A percentile compares a stretch with the other conserved stretches of the same genome.
Evolutionary conservation across 2,113 vertebrate genomes (phyloP).

Genomic region (Anoura caudifer): DNA sequence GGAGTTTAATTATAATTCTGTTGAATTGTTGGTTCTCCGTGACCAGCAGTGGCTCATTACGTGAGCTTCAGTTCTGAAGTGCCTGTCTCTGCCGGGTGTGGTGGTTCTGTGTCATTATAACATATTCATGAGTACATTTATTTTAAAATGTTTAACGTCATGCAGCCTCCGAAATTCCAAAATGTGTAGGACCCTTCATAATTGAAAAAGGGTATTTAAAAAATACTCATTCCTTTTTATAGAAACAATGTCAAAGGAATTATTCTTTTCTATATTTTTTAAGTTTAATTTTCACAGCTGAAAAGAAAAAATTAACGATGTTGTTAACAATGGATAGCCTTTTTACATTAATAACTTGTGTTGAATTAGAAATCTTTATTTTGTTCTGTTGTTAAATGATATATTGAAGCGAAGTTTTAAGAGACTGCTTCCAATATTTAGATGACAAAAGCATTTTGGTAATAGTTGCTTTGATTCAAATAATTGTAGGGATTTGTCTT

Average conservation of each 20-base stretch:
- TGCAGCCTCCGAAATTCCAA: slow-evolving; percentile 14
- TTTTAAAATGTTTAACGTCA: slow-evolving; percentile 1
- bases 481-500: slow-evolving; percentile 27
- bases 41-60: not conserved
- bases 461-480: not conserved
- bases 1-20: not conserved
- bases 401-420: not conserved
- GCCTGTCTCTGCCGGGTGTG: not conserved
- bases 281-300: not conserved
- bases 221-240: slow-evolving; percentile 8
- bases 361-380: not conserved
- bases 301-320: slow-evolving; percentile 16
- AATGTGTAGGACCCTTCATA: not conserved
- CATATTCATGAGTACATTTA: not conserved
- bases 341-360: not conserved
- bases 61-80: not conserved
- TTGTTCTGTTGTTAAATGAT: not conserved
- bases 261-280: not conserved
- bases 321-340: not conserved
- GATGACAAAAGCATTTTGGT: slow-evolving; percentile 5
- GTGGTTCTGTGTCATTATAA: not conserved
- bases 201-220: not conserved
- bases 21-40: not conserved
- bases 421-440: slow-evolving; percentile 22
- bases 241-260: not conserved